Evolutionary conservation across 1,140 invertebrate genomes (phyloP), one percentile per base, ranked within the genome.

Genomic region (Pseudomyrmex cubaensis): DNA sequence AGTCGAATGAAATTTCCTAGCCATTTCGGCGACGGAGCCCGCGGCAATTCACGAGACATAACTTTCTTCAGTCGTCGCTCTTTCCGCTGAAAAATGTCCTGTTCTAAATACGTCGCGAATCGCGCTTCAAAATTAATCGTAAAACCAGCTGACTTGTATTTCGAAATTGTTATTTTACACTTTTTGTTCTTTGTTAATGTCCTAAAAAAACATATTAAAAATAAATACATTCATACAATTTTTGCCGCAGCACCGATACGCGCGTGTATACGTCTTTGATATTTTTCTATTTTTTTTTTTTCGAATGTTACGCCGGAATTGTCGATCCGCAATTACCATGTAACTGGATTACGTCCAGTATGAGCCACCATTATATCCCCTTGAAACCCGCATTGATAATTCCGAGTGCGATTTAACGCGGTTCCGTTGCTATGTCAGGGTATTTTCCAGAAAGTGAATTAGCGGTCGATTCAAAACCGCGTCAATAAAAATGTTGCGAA

Each of bases 1-100:
- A 62, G 9, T 48, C 72, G 44, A 72, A 87, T 75, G 56, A 86
- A 87, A 80, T 87, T 87, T 84, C 62, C 63, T 10, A 73, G 78
- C 44, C 44, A 62, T 70, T 80, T 75, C n/a, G 25, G 50, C 50
- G n/a, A 70, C 57, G 17, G 46, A 17, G 62, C 56, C 67, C 46
- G 9, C 13, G 52, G 63, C 17, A 2, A 10, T 22, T 85, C 20
- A 13, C 17, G 20, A 56, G n/a, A 2, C 22, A 25, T 20, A 35
- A 44, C 57, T 59, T 54, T 9, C 44, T 52, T 35, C 57, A 17
- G 46, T 59, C 5, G n/a, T 64, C 35, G 25, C 12, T 25, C 17
- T 25, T 22, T 17, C 8, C 0, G 57, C 52, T 1, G 2, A 35
- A 2, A n/a, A 2, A 12, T 1, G 1, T 61, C 62, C 1, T 54